Base-by-base conservation (phyloP, 2,797 vertebrate genomes). In the Parotocinclus haroldoi region DNA sequence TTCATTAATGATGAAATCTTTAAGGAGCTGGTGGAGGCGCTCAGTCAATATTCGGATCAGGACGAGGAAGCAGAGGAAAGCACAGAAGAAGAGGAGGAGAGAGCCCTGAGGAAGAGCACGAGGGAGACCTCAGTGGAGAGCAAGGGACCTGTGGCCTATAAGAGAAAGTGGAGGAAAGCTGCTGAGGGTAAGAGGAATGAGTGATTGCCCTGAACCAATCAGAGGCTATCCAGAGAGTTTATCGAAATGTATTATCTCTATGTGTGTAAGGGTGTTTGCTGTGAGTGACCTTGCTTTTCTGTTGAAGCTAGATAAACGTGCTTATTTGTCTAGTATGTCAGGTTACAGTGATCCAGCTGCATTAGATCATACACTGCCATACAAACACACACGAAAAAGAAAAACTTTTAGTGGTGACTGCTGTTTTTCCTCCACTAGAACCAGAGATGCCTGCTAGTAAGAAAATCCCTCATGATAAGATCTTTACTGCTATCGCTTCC, bases 401-500 rank as follows among this genome's bases (percentile, higher is more conserved):
- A 5, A 27, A 27, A n/a, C n/a, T n/a, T n/a, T 27, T 27, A 27
- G 27, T 27, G 27, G 5, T 27, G 27, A 27, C 27, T 27, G 27
- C 3, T 42, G 40, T 27, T 67, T 42, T 63, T 60, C 79, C 49
- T 74, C 58, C 56, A 57, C 62, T 72, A 98, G 96, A 88, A 73
- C 91, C 78, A 80, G 95, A 96, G 76, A 78, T 86, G 74, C 84
- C 87, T 75, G 72, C 84, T 48, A 92, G 84, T 87, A 94, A 93
- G 83, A 93, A 91, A 63, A 92, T 95, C 64, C 95, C 95, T 52
- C 93, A 88, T 6, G 94, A 98, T 79, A 94, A 97, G 88, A 99
- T 99, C 84, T 98, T 99, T 86, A 95, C 90, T 45, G 96, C 96
- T 50, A 96, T 99, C 66, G 96, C 96, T 50, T 95, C 96, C 0